phyloP scores from a whole-genome alignment of 2,888 invertebrate genomes.

The Theretra japonica region DNA sequence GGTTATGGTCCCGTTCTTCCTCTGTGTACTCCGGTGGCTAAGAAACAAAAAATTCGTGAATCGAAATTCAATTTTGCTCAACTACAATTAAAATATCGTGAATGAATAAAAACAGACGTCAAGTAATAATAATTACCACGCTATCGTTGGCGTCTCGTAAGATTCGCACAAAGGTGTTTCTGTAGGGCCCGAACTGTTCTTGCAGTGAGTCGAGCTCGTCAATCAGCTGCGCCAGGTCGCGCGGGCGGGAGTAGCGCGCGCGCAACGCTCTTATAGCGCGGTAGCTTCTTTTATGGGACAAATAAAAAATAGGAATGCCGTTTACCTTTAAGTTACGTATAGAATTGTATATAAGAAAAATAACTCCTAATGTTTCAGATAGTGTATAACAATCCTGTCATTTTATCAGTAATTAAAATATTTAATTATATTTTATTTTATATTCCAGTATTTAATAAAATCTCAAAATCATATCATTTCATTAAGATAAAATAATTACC shows the following conservation, averaged over 20 bases:
- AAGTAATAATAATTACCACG: slow-evolving; percentile 52
- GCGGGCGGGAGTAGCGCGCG: slow-evolving; percentile 55
- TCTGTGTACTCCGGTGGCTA: slow-evolving; percentile 51
- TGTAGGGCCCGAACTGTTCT: slow-evolving; percentile 60
- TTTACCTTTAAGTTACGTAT: background rate
- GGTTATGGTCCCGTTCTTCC: slow-evolving; percentile 79
- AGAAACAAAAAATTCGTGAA: background rate
- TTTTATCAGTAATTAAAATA: no score
- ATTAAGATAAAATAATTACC: background rate
- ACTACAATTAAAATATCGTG: no score
- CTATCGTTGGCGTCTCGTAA: slow-evolving; percentile 51
- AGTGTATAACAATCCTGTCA: no score
- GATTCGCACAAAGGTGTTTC: slow-evolving; percentile 51
- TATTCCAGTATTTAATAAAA: no score
- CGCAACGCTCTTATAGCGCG: slow-evolving; percentile 52
- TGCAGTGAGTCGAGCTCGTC: slow-evolving; percentile 63
- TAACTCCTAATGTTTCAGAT: no score
- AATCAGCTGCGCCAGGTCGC: slow-evolving; percentile 59
- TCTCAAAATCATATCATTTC: background rate
- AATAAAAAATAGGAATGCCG: background rate
- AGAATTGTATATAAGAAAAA: no score
- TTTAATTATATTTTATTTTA: no score
- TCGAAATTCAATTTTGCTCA: background rate
- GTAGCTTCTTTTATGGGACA: slow-evolving; percentile 40
- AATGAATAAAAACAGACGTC: no score